phyloP scores from a whole-genome alignment of 2,888 invertebrate species.

The Osedax fenrisi region DNA sequence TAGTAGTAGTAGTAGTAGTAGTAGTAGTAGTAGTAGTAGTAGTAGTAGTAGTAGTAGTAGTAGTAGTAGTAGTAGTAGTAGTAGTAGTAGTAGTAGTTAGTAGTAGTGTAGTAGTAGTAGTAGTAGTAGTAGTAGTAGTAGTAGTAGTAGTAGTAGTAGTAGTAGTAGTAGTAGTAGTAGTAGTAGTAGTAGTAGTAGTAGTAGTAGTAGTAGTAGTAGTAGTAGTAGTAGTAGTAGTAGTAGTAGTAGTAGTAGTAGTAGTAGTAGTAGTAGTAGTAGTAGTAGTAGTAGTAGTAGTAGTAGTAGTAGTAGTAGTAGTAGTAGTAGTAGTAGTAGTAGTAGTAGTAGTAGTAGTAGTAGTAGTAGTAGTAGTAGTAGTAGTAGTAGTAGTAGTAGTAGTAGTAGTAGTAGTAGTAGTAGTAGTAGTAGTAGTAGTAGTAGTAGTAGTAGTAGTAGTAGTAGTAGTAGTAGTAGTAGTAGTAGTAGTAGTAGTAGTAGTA shows the following conservation, averaged over 20 bases:
- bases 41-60: too few species aligned
- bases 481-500: neutral
- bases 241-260: slow-evolving; percentile 8
- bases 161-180: slow-evolving; percentile 20
- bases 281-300: neutral
- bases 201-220: slow-evolving; percentile 25
- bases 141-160: slow-evolving; percentile 9
- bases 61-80: too few species aligned
- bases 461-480: neutral
- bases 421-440: neutral
- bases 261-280: neutral
- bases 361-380: slow-evolving; percentile 13
- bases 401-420: slow-evolving; percentile 17
- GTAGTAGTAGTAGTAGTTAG: too few species aligned
- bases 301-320: slow-evolving; percentile 11
- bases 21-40: too few species aligned
- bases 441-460: too few species aligned
- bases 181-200: slow-evolving; percentile 23
- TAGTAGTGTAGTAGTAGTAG: too few species aligned
- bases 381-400: slow-evolving; percentile 19
- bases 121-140: slow-evolving; percentile 14
- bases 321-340: neutral
- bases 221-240: slow-evolving; percentile 18
- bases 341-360: neutral
- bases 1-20: too few species aligned